phyloP scores from a whole-genome alignment of 2,888 invertebrate species.

The Colletes collaris region DNA sequence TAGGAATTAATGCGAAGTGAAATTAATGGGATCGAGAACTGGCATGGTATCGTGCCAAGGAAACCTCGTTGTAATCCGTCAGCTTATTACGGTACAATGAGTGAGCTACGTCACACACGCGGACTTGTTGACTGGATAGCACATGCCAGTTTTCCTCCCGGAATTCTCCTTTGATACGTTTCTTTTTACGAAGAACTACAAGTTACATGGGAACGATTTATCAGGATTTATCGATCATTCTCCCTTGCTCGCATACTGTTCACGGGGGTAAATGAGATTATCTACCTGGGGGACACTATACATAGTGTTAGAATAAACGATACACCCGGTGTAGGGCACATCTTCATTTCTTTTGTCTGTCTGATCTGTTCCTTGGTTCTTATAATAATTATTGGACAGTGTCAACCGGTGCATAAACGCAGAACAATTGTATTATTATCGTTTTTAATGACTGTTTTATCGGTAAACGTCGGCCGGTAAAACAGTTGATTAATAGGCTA shows the following conservation, averaged over 20 bases:
- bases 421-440: constrained; percentile 9
- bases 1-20: constrained; percentile 71
- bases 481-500: too few species aligned
- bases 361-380: too few species aligned
- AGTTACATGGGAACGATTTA: constrained; percentile 44
- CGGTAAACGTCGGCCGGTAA: too few species aligned
- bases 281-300: constrained; percentile 28
- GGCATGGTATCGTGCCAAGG: constrained; percentile 65
- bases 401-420: constrained; percentile 16
- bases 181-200: constrained; percentile 49
- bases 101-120: constrained; percentile 44
- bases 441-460: too few species aligned
- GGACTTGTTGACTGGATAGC: constrained; percentile 37
- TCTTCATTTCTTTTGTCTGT: too few species aligned
- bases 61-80: constrained; percentile 74
- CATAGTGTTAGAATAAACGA: background rate
- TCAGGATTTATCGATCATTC: constrained; percentile 39
- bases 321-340: too few species aligned
- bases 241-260: background rate
- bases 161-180: constrained; percentile 52
- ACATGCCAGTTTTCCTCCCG: constrained; percentile 62
- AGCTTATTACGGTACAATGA: constrained; percentile 68
- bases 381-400: constrained; percentile 8
- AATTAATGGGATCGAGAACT: constrained; percentile 75
- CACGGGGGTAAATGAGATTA: constrained; percentile 36